A percentile compares a stretch with the other conserved stretches of the same genome.
Evolutionary conservation across 2,113 vertebrate genomes (phyloP).

Genomic region (Ammodramus savannarum): DNA sequence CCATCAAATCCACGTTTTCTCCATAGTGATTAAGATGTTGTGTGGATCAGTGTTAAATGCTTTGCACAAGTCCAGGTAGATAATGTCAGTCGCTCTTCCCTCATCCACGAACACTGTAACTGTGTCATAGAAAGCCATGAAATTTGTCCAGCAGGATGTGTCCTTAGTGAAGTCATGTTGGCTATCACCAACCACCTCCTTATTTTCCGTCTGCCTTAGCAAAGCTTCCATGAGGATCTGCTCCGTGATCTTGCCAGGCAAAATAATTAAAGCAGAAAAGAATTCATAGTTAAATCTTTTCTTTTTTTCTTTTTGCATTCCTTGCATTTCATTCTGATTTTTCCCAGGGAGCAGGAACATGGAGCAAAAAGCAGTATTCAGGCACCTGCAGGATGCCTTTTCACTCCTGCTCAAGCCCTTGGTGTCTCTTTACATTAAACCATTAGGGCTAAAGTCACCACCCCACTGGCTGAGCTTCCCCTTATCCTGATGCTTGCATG

Average conservation of each 20-base stretch:
- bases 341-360: neutral
- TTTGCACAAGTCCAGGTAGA: neutral
- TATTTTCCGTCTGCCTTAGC: neutral
- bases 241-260: neutral
- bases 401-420: neutral
- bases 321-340: neutral
- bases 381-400: neutral
- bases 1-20: neutral
- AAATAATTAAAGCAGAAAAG: neutral
- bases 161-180: neutral
- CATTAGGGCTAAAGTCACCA: neutral
- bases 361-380: neutral
- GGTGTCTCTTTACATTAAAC: neutral
- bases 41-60: neutral
- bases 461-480: neutral
- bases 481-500: neutral
- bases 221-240: neutral
- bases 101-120: neutral
- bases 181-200: neutral
- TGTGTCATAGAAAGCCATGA: neutral
- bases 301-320: neutral
- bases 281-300: neutral
- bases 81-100: rapidly evolving
- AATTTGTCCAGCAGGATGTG: neutral
- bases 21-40: neutral